Evolutionary conservation across 2,888 invertebrate genomes (phyloP).

Genomic region (Lepidocyrtinus sp.): DNA sequence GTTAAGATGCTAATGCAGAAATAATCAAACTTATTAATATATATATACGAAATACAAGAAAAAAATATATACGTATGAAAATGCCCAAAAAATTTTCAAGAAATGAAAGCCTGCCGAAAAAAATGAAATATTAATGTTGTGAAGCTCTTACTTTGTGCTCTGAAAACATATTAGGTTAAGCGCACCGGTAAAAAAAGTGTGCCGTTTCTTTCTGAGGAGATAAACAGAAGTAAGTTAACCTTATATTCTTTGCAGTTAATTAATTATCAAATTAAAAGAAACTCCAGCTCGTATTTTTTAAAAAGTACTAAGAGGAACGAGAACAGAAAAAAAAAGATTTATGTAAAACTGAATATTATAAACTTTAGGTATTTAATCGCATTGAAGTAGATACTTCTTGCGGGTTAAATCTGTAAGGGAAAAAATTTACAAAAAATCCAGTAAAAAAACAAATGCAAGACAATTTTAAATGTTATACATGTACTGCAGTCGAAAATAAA

Average conservation of each 20-base stretch:
- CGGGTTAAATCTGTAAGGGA: conserved; percentile 38
- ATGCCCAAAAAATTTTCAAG: conserved; percentile 53
- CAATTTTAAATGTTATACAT: conserved; percentile 60
- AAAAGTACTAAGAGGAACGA: conserved; percentile 39
- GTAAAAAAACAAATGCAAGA: conserved; percentile 55
- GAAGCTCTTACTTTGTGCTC: conserved; percentile 58
- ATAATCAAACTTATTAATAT: background rate
- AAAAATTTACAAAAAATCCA: conserved; percentile 29
- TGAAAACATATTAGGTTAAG: conserved; percentile 44
- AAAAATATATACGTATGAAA: conserved; percentile 20
- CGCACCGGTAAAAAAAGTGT: conserved; percentile 29
- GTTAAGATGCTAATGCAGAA: background rate
- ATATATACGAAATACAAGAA: background rate
- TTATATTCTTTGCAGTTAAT: conserved; percentile 33
- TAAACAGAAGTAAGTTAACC: conserved; percentile 32
- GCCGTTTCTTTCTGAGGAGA: conserved; percentile 25
- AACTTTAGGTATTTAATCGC: conserved; percentile 41
- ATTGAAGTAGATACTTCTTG: conserved; percentile 28
- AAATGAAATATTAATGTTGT: conserved; percentile 36
- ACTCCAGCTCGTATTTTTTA: conserved; percentile 57
- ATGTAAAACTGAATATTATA: conserved; percentile 39
- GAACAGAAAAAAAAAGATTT: conserved; percentile 33
- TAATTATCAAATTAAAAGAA: conserved; percentile 22
- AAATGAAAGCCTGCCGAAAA: conserved; percentile 40
- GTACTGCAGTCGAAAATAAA: conserved; percentile 53